Evolutionary conservation across 2,113 vertebrate species (phyloP).

Genomic region (Ia io): DNA sequence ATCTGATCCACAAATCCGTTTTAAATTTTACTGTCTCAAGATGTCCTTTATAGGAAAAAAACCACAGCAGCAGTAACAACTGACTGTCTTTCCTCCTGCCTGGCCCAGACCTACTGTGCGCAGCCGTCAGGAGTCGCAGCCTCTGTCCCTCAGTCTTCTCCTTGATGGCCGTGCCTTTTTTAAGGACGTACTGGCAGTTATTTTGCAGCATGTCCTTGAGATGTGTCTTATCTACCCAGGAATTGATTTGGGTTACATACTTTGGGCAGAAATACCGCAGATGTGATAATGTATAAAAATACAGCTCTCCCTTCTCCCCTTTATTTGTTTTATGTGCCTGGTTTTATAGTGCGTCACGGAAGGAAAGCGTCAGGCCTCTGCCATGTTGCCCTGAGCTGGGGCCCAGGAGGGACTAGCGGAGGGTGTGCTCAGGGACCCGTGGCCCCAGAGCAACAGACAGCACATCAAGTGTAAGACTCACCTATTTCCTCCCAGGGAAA

Average conservation of each 20-base stretch:
- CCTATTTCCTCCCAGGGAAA: background rate
- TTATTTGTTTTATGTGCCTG: background rate
- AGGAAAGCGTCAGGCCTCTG: background rate
- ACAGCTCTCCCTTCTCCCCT: background rate
- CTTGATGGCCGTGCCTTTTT: background rate
- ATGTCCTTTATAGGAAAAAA: background rate
- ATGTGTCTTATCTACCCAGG: background rate
- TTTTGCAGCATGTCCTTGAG: background rate
- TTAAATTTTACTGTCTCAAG: background rate
- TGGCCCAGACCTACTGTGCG: accelerated
- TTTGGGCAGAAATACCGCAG: background rate
- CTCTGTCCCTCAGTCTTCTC: background rate
- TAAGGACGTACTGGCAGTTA: too few relatives aligned
- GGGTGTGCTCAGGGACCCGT: background rate
- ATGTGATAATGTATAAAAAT: accelerated
- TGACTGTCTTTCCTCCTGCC: accelerated
- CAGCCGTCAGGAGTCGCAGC: accelerated
- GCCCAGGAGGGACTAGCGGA: too few relatives aligned
- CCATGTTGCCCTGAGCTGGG: too few relatives aligned
- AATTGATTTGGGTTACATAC: background rate
- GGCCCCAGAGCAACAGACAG: background rate
- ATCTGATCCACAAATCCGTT: background rate
- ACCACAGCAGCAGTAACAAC: accelerated
- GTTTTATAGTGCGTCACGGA: background rate
- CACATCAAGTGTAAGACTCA: accelerated